Base-by-base conservation (phyloP, 2,888 invertebrate species). In the Tridacna gigas region DNA sequence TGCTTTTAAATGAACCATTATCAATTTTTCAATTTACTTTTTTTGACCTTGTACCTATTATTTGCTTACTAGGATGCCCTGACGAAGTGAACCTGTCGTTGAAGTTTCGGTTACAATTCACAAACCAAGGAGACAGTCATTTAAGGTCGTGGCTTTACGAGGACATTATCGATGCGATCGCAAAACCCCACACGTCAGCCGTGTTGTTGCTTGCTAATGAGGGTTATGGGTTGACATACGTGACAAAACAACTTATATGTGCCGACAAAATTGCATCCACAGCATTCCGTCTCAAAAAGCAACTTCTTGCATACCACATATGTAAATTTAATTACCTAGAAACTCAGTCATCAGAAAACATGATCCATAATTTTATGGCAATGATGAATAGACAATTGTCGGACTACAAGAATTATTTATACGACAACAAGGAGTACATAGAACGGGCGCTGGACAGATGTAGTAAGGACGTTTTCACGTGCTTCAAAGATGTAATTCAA, bases 271-370 rank as follows among this genome's bases (percentile, higher is more conserved):
- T 3, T 13, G 26, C 63, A 22, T n/a, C 4, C 2, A 22, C 63
- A 20, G 63, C 63, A n/a, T 63, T 63, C 25, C 20, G 13, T 4
- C 63, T 63, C 5, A 63, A 26, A 63, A 3, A 26, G 63, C 20
- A 63, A 63, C 63, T 63, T 13, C 63, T 63, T 22, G 63, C 63
- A 63, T 63, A 63, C 11, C 63, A 63, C 63, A 63, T 63, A 2
- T 63, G 63, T 22, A 63, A 63, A 63, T 63, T 63, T 22, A 63
- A 63, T 63, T 63, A 63, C 13, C 20, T 63, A 22, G 25, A 13
- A 22, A 63, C 63, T 3, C 63, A 63, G 26, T 63, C 26, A 22
- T 63, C 63, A 13, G 22, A 63, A 63, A 63, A 63, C 63, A 13
- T 63, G 63, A 63, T 63, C 13, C 63, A 22, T n/a, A 63, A 63